Evolutionary conservation across 2,888 invertebrate genomes (phyloP).

Genomic region (Theodoxus fluviatilis): DNA sequence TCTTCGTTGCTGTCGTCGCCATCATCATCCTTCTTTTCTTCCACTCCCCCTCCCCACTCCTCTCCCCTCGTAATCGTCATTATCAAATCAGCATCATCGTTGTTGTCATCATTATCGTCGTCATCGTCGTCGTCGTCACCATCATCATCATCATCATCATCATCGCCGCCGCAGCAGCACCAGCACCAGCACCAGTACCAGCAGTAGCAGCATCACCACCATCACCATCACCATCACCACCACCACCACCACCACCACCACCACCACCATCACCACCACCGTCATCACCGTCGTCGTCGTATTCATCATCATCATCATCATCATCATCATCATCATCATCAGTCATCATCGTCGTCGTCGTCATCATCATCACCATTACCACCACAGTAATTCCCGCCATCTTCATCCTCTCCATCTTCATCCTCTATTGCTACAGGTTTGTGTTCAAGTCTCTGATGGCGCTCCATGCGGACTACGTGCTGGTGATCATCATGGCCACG

Average conservation of each 20-base stretch:
- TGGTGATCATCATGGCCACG: conserved; percentile 55
- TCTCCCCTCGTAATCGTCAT: too few species aligned
- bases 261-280: conserved; percentile 21
- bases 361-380: neutral
- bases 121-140: conserved; percentile 16
- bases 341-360: conserved; percentile 4
- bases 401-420: conserved; percentile 71
- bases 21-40: too few species aligned
- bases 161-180: neutral
- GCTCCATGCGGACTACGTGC: conserved; percentile 61
- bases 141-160: conserved; percentile 8
- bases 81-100: too few species aligned
- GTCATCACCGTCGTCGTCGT: conserved; percentile 61
- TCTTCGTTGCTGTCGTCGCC: too few species aligned
- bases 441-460: conserved; percentile 65
- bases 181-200: too few species aligned
- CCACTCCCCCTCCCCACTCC: too few species aligned
- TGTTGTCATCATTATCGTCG: conserved; percentile 13
- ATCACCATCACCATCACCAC: conserved; percentile 47
- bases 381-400: too few species aligned
- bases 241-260: conserved; percentile 39
- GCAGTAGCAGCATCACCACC: too few species aligned
- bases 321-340: conserved; percentile 22
- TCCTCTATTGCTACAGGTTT: conserved; percentile 88
- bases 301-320: conserved; percentile 20